Evolutionary conservation across 2,797 vertebrate genomes (phyloP).

Genomic region (Anniella stebbinsi): DNA sequence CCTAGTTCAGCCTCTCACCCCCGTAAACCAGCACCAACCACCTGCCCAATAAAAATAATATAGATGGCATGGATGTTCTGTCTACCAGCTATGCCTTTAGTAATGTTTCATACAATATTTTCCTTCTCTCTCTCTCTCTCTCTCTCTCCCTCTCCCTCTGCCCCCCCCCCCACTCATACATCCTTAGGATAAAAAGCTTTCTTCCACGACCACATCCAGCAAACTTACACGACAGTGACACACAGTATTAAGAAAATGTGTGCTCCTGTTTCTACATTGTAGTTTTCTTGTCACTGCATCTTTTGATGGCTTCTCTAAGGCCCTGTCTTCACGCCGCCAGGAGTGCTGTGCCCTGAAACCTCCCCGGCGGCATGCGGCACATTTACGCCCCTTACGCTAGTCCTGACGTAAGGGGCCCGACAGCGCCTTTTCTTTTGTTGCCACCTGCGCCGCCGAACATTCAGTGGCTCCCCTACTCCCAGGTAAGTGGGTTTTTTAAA

Average conservation of each 20-base stretch:
- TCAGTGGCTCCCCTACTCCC: too few relatives aligned
- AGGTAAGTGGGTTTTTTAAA: too few relatives aligned
- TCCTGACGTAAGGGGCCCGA: too few relatives aligned
- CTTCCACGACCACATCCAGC: not conserved
- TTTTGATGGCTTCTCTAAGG: not conserved
- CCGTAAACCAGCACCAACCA: not conserved
- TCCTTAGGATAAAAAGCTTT: not conserved
- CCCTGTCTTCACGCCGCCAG: too few relatives aligned
- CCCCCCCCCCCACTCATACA: not conserved
- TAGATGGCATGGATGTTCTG: not conserved
- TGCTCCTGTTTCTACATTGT: not conserved
- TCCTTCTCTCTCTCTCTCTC: not conserved
- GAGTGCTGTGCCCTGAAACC: too few relatives aligned
- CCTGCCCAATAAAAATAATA: not conserved
- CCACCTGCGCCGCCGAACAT: too few relatives aligned
- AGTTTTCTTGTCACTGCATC: not conserved
- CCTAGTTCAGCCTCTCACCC: not conserved
- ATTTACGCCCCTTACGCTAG: too few relatives aligned
- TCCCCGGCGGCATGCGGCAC: too few relatives aligned
- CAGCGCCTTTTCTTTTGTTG: too few relatives aligned
- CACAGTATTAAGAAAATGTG: not conserved
- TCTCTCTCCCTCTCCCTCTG: too few relatives aligned
- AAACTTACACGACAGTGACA: not conserved
- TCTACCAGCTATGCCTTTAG: not conserved
- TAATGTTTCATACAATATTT: not conserved